A percentile compares a stretch with the other conserved stretches of the same genome.
Evolutionary conservation across 2,113 vertebrate genomes (phyloP).

Genomic region (Tachysurus fulvidraco): DNA sequence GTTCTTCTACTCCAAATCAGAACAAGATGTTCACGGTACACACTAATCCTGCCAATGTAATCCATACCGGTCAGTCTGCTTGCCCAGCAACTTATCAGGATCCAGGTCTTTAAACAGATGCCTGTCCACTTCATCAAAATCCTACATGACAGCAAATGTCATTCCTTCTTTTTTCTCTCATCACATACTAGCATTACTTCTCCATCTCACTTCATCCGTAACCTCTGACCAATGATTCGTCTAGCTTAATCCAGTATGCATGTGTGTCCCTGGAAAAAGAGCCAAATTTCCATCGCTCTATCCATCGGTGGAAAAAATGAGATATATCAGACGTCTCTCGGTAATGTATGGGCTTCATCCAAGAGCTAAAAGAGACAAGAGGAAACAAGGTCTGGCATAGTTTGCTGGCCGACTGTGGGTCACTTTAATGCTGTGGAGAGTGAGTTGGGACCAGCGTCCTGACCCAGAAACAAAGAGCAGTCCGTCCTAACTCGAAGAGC

Average conservation of each 20-base stretch:
- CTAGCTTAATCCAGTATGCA: too few species aligned
- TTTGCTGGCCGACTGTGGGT: conserved; percentile 26
- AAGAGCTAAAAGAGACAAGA: not conserved
- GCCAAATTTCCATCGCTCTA: not conserved
- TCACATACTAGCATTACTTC: too few species aligned
- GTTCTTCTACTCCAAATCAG: conserved; percentile 17
- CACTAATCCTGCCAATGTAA: not conserved
- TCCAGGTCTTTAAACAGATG: not conserved
- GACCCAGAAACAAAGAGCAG: conserved; percentile 22
- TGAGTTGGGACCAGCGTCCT: not conserved
- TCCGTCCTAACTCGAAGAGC: conserved; percentile 21
- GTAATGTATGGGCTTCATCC: not conserved
- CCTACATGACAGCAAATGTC: not conserved
- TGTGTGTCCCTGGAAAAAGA: not conserved
- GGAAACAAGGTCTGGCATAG: not conserved
- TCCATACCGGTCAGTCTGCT: not conserved
- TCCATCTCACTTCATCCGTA: not conserved
- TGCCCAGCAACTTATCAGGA: not conserved
- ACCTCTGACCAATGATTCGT: not conserved
- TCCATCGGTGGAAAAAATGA: not conserved
- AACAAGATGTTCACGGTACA: conserved; percentile 8
- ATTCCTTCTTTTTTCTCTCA: not conserved
- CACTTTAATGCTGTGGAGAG: conserved; percentile 18
- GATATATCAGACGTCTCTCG: not conserved
- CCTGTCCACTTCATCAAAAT: conserved; percentile 21